A percentile compares a stretch with the other conserved stretches of the same genome.
Conservation (phyloP, 1,140 invertebrate species). For the Pseudomyrmex dendroicus region DNA sequence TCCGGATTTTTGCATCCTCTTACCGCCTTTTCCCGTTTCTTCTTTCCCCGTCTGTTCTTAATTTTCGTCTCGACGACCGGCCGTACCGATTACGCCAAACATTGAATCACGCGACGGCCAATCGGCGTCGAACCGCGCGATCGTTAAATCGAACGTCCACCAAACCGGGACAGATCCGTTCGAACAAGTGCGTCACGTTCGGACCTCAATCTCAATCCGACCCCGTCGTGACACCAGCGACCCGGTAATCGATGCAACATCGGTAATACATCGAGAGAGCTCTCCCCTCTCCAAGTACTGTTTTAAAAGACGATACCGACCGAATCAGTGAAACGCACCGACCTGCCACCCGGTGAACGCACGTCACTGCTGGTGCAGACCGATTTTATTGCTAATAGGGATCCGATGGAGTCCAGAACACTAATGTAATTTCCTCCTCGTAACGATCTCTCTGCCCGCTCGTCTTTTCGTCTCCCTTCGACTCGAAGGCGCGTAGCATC, state of each 20-base stretch:
- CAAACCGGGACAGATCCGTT: constrained; percentile 41
- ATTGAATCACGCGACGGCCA: constrained; percentile 36
- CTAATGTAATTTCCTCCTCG: constrained; percentile 74
- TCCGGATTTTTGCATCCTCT: background rate
- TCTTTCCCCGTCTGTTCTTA: background rate
- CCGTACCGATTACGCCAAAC: constrained; percentile 16
- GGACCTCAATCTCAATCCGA: constrained; percentile 38
- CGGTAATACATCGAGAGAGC: constrained; percentile 37
- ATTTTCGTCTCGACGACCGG: constrained; percentile 24
- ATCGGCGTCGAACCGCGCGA: constrained; percentile 17
- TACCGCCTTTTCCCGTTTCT: background rate
- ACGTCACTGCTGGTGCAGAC: constrained; percentile 38
- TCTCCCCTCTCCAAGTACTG: background rate
- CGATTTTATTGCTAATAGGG: constrained; percentile 79
- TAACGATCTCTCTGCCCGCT: constrained; percentile 65
- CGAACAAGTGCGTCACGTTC: constrained; percentile 14
- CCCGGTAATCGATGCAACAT: constrained; percentile 47
- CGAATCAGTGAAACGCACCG: constrained; percentile 31
- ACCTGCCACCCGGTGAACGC: constrained; percentile 6
- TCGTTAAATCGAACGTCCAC: constrained; percentile 20
- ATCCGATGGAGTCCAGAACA: constrained; percentile 68
- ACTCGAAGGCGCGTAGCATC: constrained; percentile 5
- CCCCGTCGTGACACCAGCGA: constrained; percentile 12
- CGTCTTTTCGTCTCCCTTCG: constrained; percentile 10
- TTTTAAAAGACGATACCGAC: constrained; percentile 44